Evolutionary conservation across 2,888 invertebrate species (phyloP), one percentile per base, ranked within the genome.

Genomic region (Chymomyza procnemis): DNA sequence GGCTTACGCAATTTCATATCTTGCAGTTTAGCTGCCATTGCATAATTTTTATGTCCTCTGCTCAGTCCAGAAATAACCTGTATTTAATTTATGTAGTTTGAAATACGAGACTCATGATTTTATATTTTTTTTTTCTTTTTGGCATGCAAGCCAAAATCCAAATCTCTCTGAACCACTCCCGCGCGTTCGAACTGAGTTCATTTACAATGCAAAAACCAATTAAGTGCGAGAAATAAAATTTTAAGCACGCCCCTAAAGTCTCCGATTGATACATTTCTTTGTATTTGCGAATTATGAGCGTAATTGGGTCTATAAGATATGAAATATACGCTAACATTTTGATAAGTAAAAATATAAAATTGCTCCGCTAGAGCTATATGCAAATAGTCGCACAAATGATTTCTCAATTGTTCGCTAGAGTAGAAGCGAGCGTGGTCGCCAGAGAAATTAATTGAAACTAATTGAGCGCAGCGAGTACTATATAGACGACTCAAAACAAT

Each of bases 391-490:
- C 19, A 3, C 50, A 50, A 50, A 50, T 18, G 18, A 50, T 41
- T 41, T 3, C 12, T 41, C 50, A 50, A 50, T 18, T 50, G 14
- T 50, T 26, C 18, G 8, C 6, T 50, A 54, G 47, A 54, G 54
- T 26, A 21, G n/a, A n/a, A n/a, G 18, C 48, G 72, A 71, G 64
- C 58, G 68, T 68, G 57, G 48, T 58, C 61, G 60, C 60, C 73
- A 76, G 55, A 75, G 62, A 68, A 67, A 85, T 83, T 81, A 77
- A 81, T 83, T 81, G 84, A 76, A 68, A 63, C 81, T 74, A 81
- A 81, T 81, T 81, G 80, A 80, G 73, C 66, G 67, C n/a, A 16
- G 57, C 78, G 66, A 77, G 77, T 82, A 75, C 74, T 71, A 74
- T 61, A 67, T n/a, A 50, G 16, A 64, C 52, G 67, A 19, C 68